Base-by-base conservation (phyloP, 2,113 vertebrate genomes). In the Onychostoma macrolepis region DNA sequence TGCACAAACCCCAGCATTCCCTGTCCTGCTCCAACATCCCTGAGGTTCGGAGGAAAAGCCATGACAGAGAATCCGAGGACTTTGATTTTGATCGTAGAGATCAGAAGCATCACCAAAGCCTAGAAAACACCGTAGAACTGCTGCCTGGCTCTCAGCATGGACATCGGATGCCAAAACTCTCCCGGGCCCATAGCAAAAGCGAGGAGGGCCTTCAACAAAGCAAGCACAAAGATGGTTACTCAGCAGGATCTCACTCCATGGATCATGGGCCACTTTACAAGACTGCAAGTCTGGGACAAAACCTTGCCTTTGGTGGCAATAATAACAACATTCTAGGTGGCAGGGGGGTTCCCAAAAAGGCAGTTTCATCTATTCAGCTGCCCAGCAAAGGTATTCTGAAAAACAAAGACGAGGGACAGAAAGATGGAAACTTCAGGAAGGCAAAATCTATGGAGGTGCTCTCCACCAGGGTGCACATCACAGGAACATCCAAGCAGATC, bases 401-500 rank as follows among this genome's bases (percentile, higher is more conserved):
- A 87, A 95, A 95, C 41, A 94, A 92, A 85, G 77, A 81, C 28
- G 89, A 92, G 67, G 76, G 38, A 43, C 48, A 61, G 90, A 74
- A 56, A 41, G n/a, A 41, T 6, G n/a, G 74, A 30, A 76, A 91
- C 61, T 88, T 96, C 82, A 93, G 95, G 21, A 95, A 95, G 90
- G 92, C 93, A 2, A 95, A 91, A 88, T 97, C 96, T 0, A 94
- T 96, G 91, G 96, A 97, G 88, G 95, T 95, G 21, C 87, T 96
- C 26, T 94, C 95, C 2, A 92, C 91, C 15, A 92, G 91, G 82
- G 85, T 92, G 33, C 48, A 80, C 87, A 36, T 71, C 36, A 85
- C 80, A 89, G 82, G 53, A 71, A 76, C 83, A 56, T 72, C 69
- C 88, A 91, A 77, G 86, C 75, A 12, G 86, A 90, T 87, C 24